These are phyloP conservation scores for Glareola pratincola DNA, from an alignment of 2,113 vertebrate species.

Conservation along the genomic window DNA sequence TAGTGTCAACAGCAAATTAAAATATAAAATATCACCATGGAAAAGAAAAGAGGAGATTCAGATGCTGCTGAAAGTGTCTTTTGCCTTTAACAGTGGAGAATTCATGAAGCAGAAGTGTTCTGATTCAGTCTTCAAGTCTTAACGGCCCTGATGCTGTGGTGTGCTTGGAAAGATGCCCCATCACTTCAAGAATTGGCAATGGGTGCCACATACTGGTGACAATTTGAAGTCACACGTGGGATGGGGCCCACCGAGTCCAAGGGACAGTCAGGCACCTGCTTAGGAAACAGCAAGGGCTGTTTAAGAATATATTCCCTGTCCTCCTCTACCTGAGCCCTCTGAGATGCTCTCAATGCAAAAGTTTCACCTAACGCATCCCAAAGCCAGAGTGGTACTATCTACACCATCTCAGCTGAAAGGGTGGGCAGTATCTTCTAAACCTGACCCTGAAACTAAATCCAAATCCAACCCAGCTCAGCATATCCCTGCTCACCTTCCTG, in stretches of 20 bases:
- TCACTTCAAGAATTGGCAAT: background rate
- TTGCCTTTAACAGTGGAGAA: background rate
- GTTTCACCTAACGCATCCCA: background rate
- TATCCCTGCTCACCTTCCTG: background rate
- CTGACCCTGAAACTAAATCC: background rate
- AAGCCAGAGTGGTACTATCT: background rate
- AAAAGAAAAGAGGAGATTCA: background rate
- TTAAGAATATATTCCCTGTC: background rate
- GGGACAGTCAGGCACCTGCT: background rate
- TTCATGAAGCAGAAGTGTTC: background rate
- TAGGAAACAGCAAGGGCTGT: background rate
- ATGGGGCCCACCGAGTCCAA: background rate
- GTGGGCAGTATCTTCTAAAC: background rate
- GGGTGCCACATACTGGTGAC: background rate
- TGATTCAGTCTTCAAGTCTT: background rate
- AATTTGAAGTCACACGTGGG: background rate
- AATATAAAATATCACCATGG: background rate
- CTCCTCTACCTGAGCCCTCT: background rate
- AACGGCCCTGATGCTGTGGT: background rate
- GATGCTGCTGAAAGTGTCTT: background rate
- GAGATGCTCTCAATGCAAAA: background rate
- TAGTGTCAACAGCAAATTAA: background rate
- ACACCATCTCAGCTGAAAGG: background rate
- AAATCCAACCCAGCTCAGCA: background rate
- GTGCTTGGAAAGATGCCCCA: background rate